Conservation (phyloP, 2,888 invertebrate species). For the Drosophila gaucha region DNA sequence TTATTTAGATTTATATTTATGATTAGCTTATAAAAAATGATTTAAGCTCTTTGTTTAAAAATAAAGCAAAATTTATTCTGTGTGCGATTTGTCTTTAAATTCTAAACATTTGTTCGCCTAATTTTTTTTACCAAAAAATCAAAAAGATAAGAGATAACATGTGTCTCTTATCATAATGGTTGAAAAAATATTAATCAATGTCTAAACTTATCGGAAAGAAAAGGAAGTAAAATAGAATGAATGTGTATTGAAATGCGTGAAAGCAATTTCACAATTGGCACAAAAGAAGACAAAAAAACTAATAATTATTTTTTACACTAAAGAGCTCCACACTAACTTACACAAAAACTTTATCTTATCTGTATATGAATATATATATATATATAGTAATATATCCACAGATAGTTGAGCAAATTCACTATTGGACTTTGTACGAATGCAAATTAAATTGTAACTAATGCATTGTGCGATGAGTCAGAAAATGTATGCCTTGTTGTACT, state of each 20-base stretch:
- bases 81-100: too few relatives aligned
- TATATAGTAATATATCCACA: background rate
- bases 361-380: background rate
- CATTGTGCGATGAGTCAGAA: conserved; percentile 35
- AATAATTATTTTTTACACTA: background rate
- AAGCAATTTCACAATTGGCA: conserved; percentile 9
- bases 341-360: conserved; percentile 41
- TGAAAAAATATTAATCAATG: conserved; percentile 19
- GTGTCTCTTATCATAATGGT: conserved; percentile 15
- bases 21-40: too few relatives aligned
- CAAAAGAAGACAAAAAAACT: background rate
- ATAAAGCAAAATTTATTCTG: too few relatives aligned
- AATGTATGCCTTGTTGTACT: conserved; percentile 81
- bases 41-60: too few relatives aligned
- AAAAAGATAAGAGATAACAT: background rate
- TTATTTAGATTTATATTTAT: too few relatives aligned
- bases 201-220: conserved; percentile 19
- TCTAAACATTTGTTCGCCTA: background rate
- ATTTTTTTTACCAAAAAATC: background rate
- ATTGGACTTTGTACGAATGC: conserved; percentile 9
- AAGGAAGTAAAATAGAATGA: background rate
- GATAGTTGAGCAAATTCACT: conserved; percentile 6
- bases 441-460: conserved; percentile 7
- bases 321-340: too few relatives aligned
- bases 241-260: background rate